Evolutionary conservation across 2,888 invertebrate genomes (phyloP), one percentile per base, ranked within the genome.

Genomic region (Trachelus stipa): DNA sequence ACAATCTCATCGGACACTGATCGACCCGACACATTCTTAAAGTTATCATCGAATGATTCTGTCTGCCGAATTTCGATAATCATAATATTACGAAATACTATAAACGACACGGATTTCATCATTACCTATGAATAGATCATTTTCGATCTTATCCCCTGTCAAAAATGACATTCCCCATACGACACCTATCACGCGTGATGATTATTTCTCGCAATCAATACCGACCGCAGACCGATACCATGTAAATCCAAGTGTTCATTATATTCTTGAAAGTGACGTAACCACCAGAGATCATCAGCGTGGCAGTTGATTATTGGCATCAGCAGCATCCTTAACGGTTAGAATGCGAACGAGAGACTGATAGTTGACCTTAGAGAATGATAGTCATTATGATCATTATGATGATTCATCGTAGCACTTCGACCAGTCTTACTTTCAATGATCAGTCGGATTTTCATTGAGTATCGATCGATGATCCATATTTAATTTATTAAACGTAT

Each of bases 331-430:
- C 23, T 56, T 56, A 56, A 23, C 23, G 23, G 23, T 23, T 56
- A 56, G 23, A 56, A 56, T 56, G 56, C 56, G 56, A 56, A 56
- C 23, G 56, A 23, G 56, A 56, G 23, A 56, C 56, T 23, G 56
- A 56, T 56, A 56, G 56, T 9, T 15, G 56, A 23, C 56, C 56
- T 56, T 56, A 56, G 23, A 56, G 23, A 9, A 9, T 56, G 56
- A 56, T 56, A 56, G 56, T 56, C 56, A 56, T 23, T 56, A 56
- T 23, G 56, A 56, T 56, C 23, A 56, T 56, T 2, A 69, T 75
- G 80, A 84, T 84, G 83, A 84, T 82, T 82, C 83, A 86, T 78
- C 40, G 69, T 68, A 74, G 33, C 74, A 77, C 80, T 69, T 80
- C 23, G 56, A 9, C 2, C 56, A 56, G 79, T 81, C 77, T 82